These are phyloP conservation scores for Pseudolycoriella hygida DNA, from an alignment of 2,888 invertebrate genomes.

Conservation along the genomic window DNA sequence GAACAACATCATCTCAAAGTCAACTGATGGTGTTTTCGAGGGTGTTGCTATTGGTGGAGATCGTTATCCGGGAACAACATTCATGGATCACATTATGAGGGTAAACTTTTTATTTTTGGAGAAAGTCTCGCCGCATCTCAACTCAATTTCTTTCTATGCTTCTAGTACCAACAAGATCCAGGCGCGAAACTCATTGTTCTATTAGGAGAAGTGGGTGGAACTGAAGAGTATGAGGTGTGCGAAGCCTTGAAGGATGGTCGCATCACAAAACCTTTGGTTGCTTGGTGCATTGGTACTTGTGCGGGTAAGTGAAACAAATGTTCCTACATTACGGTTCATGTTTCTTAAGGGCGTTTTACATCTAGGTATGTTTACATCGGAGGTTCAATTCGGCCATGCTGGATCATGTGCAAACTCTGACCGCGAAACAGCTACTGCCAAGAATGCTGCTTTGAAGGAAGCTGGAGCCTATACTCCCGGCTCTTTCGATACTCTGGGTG, in stretches of 20 bases:
- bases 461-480: slow-evolving; percentile 83
- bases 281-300: slow-evolving; percentile 96
- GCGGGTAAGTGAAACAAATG: slow-evolving; percentile 31
- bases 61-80: slow-evolving; percentile 93
- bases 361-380: slow-evolving; percentile 54
- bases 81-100: slow-evolving; percentile 93
- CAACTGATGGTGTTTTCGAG: slow-evolving; percentile 93
- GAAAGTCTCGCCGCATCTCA: too few species aligned
- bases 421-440: slow-evolving; percentile 80
- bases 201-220: slow-evolving; percentile 96
- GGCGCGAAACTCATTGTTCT: slow-evolving; percentile 88
- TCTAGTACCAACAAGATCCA: slow-evolving; percentile 56
- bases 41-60: slow-evolving; percentile 98
- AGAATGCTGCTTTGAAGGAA: slow-evolving; percentile 66
- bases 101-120: too few species aligned
- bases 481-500: slow-evolving; percentile 84
- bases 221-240: slow-evolving; percentile 94
- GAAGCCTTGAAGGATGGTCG: slow-evolving; percentile 59
- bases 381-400: slow-evolving; percentile 98
- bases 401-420: slow-evolving; percentile 94
- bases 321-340: not conserved
- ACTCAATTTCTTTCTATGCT: too few species aligned
- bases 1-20: slow-evolving; percentile 92
- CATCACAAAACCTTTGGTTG: slow-evolving; percentile 87
- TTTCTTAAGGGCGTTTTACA: not conserved